Evolutionary conservation across 2,113 vertebrate genomes (phyloP).

Genomic region (Pristiophorus japonicus): DNA sequence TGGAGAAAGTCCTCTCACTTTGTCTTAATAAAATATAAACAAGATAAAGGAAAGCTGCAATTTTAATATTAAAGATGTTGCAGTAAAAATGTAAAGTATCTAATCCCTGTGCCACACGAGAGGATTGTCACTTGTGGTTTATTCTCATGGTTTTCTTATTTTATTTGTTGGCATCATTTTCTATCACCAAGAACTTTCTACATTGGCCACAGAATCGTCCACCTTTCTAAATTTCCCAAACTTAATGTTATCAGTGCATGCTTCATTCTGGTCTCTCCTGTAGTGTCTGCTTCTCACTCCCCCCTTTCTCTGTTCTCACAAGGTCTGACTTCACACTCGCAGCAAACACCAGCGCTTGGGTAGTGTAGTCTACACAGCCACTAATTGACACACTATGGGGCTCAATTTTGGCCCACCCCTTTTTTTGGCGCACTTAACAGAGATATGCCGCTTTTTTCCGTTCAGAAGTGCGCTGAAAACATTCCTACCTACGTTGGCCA

Average conservation of each 20-base stretch:
- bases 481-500: too few relatives aligned
- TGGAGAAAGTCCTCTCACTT: neutral
- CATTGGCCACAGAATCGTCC: neutral
- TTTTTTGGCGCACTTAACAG: too few relatives aligned
- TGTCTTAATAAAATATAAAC: constrained; percentile 17
- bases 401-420: too few relatives aligned
- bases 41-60: too few relatives aligned
- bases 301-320: neutral
- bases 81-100: neutral
- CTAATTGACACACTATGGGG: too few relatives aligned
- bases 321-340: neutral
- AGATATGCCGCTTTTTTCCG: too few relatives aligned
- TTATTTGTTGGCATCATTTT: neutral
- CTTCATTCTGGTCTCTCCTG: neutral
- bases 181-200: neutral
- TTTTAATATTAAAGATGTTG: constrained; percentile 13
- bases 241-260: neutral
- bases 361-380: neutral
- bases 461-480: too few relatives aligned
- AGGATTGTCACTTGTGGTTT: neutral
- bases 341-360: neutral
- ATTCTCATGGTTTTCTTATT: neutral
- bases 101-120: neutral
- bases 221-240: neutral
- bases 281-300: neutral